These are phyloP conservation scores for Eupeodes latifasciatus DNA, from an alignment of 2,888 invertebrate genomes.

Conservation along the genomic window DNA sequence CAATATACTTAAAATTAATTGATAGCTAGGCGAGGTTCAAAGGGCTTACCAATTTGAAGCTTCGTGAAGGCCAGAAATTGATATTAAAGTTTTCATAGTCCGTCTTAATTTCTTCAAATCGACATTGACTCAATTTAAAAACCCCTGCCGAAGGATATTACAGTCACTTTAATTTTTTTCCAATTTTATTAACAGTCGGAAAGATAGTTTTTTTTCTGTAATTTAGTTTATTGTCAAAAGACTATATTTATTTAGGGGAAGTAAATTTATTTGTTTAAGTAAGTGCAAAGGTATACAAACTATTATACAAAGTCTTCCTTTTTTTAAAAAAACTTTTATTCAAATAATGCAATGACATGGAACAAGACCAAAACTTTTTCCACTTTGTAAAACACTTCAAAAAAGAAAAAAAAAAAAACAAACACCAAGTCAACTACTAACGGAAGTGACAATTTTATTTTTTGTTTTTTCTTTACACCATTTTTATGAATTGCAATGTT, in stretches of 20 bases:
- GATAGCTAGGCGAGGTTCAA: too few species aligned
- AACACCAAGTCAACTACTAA: slow-evolving; percentile 10
- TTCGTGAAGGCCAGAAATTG: too few species aligned
- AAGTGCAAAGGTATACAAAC: slow-evolving; percentile 1
- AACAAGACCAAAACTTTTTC: slow-evolving; percentile 20
- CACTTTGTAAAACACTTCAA: slow-evolving; percentile 20
- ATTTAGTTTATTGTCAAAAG: background rate
- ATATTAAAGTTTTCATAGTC: too few species aligned
- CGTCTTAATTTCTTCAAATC: too few species aligned
- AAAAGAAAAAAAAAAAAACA: background rate
- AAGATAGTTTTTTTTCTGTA: background rate
- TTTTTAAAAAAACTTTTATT: background rate
- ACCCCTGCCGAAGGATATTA: too few species aligned
- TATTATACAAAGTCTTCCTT: background rate
- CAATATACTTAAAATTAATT: too few species aligned
- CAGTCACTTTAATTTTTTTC: too few species aligned
- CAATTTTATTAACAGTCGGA: background rate
- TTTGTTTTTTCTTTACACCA: slow-evolving; percentile 18
- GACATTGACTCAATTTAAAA: too few species aligned
- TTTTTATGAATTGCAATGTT: slow-evolving; percentile 37
- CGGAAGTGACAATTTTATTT: slow-evolving; percentile 39
- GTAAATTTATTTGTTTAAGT: background rate
- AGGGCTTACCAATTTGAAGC: too few species aligned
- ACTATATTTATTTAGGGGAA: background rate
- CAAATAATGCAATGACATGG: slow-evolving; percentile 24